Evolutionary conservation across 2,797 vertebrate species (phyloP).

Genomic region (Betta splendens): DNA sequence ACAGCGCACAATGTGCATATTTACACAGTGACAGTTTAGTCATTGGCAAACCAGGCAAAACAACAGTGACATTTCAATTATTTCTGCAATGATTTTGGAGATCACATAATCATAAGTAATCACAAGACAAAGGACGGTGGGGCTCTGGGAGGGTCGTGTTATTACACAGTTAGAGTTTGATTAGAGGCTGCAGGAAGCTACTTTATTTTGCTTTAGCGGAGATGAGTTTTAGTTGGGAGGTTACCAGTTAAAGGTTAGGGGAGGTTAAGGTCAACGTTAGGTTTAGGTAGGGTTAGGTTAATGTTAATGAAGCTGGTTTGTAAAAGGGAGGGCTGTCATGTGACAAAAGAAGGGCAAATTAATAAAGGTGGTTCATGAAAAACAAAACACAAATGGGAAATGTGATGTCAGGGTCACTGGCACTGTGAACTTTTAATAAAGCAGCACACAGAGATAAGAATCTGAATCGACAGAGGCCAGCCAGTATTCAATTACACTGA

Average conservation of each 20-base stretch:
- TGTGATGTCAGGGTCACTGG: not conserved
- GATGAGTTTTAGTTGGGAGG: constrained; percentile 65
- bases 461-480: constrained; percentile 14
- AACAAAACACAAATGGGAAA: not conserved
- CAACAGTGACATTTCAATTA: constrained; percentile 52
- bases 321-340: constrained; percentile 63
- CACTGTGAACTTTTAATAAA: constrained; percentile 22
- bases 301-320: constrained; percentile 87
- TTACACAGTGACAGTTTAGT: constrained; percentile 4
- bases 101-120: constrained; percentile 62
- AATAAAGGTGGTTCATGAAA: constrained; percentile 9
- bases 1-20: not conserved
- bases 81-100: constrained; percentile 51
- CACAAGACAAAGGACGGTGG: constrained; percentile 70
- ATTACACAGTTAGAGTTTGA: constrained; percentile 80
- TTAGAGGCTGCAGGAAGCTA: constrained; percentile 84
- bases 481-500: constrained; percentile 51
- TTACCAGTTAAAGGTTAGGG: constrained; percentile 73
- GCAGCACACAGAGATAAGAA: constrained; percentile 22
- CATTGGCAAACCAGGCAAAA: constrained; percentile 79
- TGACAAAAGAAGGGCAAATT: constrained; percentile 15
- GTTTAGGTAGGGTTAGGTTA: constrained; percentile 72
- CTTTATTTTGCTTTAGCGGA: constrained; percentile 62
- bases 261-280: constrained; percentile 71
- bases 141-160: constrained; percentile 71